A percentile compares a stretch with the other conserved stretches of the same genome.
Evolutionary conservation across 2,113 vertebrate genomes (phyloP).

Genomic region (Sarotherodon lohbergeri): DNA sequence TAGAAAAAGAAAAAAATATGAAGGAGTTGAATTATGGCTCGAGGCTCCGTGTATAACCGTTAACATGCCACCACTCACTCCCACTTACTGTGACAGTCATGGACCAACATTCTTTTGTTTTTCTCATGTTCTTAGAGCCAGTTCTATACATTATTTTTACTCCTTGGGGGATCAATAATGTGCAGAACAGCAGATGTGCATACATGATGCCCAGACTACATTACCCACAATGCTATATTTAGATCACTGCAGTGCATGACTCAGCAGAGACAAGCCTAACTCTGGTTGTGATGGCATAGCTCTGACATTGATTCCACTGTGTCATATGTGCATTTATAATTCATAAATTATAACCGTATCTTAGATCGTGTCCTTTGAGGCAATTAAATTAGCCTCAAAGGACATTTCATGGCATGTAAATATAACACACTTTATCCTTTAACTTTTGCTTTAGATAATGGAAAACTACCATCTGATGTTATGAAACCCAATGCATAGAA

Average conservation of each 20-base stretch:
- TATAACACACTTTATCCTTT: neutral
- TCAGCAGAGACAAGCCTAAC: slow-evolving; percentile 48
- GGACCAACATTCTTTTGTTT: neutral
- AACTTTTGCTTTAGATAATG: neutral
- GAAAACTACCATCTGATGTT: neutral
- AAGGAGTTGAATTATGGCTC: neutral
- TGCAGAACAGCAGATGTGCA: neutral
- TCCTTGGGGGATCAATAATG: neutral
- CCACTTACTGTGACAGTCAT: neutral
- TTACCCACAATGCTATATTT: slow-evolving; percentile 67
- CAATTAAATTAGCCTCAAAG: neutral
- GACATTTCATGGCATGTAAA: neutral
- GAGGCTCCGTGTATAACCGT: neutral
- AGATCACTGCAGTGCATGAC: slow-evolving; percentile 69
- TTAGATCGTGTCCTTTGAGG: neutral
- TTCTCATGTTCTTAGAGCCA: neutral
- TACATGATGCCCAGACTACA: slow-evolving; percentile 30
- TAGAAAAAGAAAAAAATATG: neutral
- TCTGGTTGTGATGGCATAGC: slow-evolving; percentile 6
- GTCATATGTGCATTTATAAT: neutral
- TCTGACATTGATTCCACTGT: neutral
- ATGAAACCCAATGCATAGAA: neutral
- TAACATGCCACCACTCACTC: neutral
- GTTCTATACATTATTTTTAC: neutral
- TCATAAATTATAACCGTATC: neutral